Percentiles rank a stretch among this genome's conserved stretches.
Evolutionary conservation across 2,797 vertebrate species (phyloP).

Genomic region (Taeniopygia guttata): DNA sequence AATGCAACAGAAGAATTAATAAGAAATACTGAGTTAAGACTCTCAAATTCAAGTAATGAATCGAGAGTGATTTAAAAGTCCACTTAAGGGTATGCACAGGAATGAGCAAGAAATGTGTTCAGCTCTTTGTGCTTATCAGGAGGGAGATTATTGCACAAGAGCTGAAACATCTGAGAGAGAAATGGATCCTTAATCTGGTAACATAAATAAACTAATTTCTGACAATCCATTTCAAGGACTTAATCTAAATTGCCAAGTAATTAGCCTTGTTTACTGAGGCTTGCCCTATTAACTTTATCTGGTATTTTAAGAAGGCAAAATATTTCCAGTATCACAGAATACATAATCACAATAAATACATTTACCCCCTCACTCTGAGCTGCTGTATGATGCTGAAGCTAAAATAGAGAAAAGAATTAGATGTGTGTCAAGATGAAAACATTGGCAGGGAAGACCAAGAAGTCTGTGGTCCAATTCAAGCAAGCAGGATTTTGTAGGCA

Average conservation of each 20-base stretch:
- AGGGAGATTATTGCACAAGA: background rate
- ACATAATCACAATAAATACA: background rate
- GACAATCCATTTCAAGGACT: slow-evolving; percentile 22
- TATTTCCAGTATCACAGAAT: background rate
- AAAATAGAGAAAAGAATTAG: background rate
- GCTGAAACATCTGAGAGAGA: background rate
- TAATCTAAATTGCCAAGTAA: slow-evolving; percentile 21
- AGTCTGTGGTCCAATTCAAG: background rate
- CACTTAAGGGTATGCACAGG: background rate
- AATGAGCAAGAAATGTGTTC: background rate
- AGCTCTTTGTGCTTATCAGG: background rate
- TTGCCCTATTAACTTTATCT: background rate
- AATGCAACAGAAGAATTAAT: background rate
- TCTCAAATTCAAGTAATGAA: background rate
- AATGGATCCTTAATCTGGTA: background rate
- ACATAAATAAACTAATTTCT: slow-evolving; percentile 35
- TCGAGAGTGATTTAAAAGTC: background rate
- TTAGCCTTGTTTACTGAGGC: slow-evolving; percentile 12
- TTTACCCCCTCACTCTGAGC: background rate
- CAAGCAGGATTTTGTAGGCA: background rate
- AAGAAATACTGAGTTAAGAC: slow-evolving; percentile 11
- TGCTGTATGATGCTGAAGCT: background rate
- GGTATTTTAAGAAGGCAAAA: background rate
- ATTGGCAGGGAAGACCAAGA: background rate
- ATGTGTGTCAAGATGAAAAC: background rate